phyloP scores from a whole-genome alignment of 2,797 vertebrate genomes.

The Prionace glauca region DNA sequence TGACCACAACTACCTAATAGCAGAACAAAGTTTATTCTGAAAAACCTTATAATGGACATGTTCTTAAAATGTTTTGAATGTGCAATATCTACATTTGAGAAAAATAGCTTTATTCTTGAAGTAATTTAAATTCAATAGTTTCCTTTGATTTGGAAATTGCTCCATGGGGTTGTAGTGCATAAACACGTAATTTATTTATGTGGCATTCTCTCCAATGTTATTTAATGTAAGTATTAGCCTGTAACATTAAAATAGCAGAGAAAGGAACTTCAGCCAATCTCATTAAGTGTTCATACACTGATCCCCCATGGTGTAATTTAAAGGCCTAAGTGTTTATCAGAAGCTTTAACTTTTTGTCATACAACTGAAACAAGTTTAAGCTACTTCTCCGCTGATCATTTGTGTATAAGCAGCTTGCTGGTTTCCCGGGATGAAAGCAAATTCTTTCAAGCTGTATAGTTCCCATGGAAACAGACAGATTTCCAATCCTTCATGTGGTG shows the following conservation, averaged over 20 bases:
- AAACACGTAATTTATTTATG: background rate
- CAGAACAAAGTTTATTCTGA: background rate
- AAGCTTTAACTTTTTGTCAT: background rate
- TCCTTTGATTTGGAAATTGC: background rate
- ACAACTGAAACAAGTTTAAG: background rate
- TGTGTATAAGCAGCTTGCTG: slow-evolving; percentile 10
- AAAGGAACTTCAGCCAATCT: background rate
- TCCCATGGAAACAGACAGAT: slow-evolving; percentile 28
- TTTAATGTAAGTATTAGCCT: background rate
- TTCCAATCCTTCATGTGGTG: slow-evolving; percentile 7
- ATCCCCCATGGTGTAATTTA: background rate
- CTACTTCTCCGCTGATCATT: slow-evolving; percentile 2
- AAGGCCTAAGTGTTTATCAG: background rate
- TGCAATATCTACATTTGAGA: background rate
- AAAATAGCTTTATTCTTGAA: background rate
- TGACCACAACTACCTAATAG: background rate
- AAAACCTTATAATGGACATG: background rate
- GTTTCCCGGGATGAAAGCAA: background rate
- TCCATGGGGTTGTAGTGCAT: background rate
- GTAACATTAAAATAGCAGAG: background rate
- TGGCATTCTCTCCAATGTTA: background rate
- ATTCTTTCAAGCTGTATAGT: slow-evolving; percentile 28
- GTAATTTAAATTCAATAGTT: background rate
- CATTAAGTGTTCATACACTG: background rate
- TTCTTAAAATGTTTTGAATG: background rate